phyloP scores from a whole-genome alignment of 2,797 vertebrate species.

The Pelobates cultripes region DNA sequence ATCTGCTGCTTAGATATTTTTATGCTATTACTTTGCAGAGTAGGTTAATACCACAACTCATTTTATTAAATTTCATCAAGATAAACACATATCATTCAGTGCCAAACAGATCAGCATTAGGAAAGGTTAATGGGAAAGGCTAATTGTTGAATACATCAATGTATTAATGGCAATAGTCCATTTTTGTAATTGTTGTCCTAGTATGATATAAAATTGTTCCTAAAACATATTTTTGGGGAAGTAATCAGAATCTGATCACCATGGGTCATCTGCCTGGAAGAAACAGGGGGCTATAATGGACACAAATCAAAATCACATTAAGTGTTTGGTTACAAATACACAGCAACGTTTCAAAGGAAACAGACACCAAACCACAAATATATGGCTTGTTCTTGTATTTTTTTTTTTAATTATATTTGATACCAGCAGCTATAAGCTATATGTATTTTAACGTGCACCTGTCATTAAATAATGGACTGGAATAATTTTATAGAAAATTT shows the following conservation, averaged over 20 bases:
- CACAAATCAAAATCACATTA: not conserved
- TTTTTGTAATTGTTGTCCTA: too few species aligned
- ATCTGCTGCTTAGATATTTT: too few species aligned
- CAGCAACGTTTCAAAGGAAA: not conserved
- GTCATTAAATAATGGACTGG: too few species aligned
- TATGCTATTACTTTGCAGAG: too few species aligned
- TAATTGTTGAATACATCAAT: not conserved
- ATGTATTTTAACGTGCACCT: too few species aligned
- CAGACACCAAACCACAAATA: too few species aligned
- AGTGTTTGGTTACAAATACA: not conserved
- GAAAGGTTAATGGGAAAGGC: not conserved
- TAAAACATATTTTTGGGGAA: not conserved
- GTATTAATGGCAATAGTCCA: not conserved
- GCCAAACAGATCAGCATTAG: constrained; percentile 4
- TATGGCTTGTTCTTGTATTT: too few species aligned
- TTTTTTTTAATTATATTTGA: too few species aligned
- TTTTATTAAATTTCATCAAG: too few species aligned
- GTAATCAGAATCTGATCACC: not conserved
- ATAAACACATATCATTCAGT: constrained; percentile 12
- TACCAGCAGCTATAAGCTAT: too few species aligned
- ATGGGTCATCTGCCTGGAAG: not conserved
- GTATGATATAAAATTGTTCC: not conserved
- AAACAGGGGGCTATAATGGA: not conserved
- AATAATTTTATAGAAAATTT: too few species aligned
- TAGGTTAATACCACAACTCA: too few species aligned